Evolutionary conservation across 2,797 vertebrate species (phyloP), one percentile per base, ranked within the genome.

Genomic region (Gymnocypris eckloni): DNA sequence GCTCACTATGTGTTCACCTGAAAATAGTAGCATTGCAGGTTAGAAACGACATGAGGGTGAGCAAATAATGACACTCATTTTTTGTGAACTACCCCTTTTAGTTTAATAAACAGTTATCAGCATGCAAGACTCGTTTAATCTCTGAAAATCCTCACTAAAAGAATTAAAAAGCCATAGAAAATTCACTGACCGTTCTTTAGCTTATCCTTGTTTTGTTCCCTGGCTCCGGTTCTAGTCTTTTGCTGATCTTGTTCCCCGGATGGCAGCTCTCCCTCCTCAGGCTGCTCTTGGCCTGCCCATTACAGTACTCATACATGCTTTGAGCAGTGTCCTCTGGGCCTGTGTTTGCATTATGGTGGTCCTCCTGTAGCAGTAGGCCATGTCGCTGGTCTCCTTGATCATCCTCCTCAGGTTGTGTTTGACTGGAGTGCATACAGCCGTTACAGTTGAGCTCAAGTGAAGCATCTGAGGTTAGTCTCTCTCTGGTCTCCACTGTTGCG

Each of bases 401-500:
- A 90, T 94, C 92, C 91, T 97, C 94, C 71, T 95, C 95, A 79
- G 93, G 90, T 2, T 91, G 88, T 8, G 92, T 91, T 28, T 92
- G 91, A 61, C 92, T 90, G 9, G 86, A 90, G 86, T 87, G 69
- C 69, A 92, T 71, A 88, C 95, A 94, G 82, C 97, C 97, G 1
- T 99, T 99, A 92, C 97, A 98, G 92, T 97, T 98, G 66, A 97
- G 89, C 90, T 97, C 95, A 87, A 88, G 88, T 67, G 86, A 91
- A 54, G 43, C 86, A 20, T 93, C 95, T 90, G 92, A 94, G 92
- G 92, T 94, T 93, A 94, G 50, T 56, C 90, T 88, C 86, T 89
- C 88, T 92, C 94, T 95, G 86, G 50, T 70, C 64, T 69, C 71
- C 22, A 15, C 81, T 85, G 81, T 80, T 28, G 89, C 18, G 1